phyloP scores from a whole-genome alignment of 2,797 vertebrate genomes.

The Sebastiscus albofasciatus region DNA sequence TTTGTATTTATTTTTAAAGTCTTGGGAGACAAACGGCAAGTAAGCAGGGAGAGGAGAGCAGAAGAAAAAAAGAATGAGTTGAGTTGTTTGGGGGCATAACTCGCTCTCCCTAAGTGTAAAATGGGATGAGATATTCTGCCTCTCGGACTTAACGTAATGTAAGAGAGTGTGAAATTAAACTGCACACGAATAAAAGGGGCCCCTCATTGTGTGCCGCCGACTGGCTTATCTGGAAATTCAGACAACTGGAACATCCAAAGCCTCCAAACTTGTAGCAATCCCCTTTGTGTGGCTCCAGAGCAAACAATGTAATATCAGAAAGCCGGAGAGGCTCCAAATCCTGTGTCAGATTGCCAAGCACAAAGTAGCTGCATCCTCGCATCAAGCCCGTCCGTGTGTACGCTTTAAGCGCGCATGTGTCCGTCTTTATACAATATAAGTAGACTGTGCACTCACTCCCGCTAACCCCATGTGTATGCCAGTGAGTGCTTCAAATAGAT shows the following conservation, averaged over 20 bases:
- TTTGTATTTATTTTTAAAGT: constrained; percentile 87
- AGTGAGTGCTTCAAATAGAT: constrained; percentile 61
- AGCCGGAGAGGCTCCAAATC: constrained; percentile 79
- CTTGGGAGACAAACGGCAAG: constrained; percentile 43
- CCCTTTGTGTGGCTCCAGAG: constrained; percentile 81
- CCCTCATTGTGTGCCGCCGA: constrained; percentile 79
- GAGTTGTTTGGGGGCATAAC: constrained; percentile 79
- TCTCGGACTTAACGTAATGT: constrained; percentile 85
- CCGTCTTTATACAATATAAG: constrained; percentile 41
- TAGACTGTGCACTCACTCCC: constrained; percentile 22
- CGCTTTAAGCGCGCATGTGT: constrained; percentile 28
- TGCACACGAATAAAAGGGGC: constrained; percentile 78
- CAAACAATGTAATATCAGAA: constrained; percentile 84
- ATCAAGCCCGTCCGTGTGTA: constrained; percentile 13
- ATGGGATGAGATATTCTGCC: constrained; percentile 84
- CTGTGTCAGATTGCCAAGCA: constrained; percentile 78
- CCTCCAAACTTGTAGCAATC: constrained; percentile 84
- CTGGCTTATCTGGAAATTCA: constrained; percentile 85
- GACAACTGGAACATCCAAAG: constrained; percentile 87
- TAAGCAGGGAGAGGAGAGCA: constrained; percentile 22
- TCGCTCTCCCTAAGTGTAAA: constrained; percentile 80
- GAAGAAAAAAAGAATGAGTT: constrained; percentile 62
- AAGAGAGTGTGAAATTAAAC: constrained; percentile 88
- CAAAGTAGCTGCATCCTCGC: constrained; percentile 69
- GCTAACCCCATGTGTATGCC: constrained; percentile 33